Base-by-base conservation (phyloP, 1,140 invertebrate genomes). In the Portunus trituberculatus region DNA sequence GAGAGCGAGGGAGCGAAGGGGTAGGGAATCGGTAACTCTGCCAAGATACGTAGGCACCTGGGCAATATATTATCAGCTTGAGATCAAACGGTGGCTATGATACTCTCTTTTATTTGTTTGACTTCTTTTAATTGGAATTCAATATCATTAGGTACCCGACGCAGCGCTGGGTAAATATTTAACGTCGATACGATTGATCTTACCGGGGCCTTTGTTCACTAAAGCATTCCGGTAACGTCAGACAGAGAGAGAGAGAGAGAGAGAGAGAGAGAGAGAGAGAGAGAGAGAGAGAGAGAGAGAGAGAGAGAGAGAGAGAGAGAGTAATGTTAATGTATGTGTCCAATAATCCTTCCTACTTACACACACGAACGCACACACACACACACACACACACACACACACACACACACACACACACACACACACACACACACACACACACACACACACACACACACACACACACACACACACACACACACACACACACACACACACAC, bases 121-220 rank as follows among this genome's bases (percentile, higher is more conserved):
- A 86, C 45, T 82, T 93, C 82, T 93, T 93, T 93, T 93, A 93
- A 93, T 93, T 93, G 91, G 91, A 93, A 93, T 84, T 93, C 91
- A 93, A 93, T 93, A 93, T 93, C 91, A 93, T 93, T 93, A 86
- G 82, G 83, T 93, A 52, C 92, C 84, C 45, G 52, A 87, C 92
- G 31, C 83, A 45, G 25, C 92, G 83, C 92, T 93, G 91, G 82
- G 91, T 93, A 93, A 93, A 93, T 93, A 93, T 93, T 93, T 93
- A 93, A 93, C 76, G 83, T 93, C 91, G 67, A 93, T 93, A 86
- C 82, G 76, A 93, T 93, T 93, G 91, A 93, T 93, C 91, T 84
- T 93, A 25, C 25, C 76, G 76, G 67, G 29, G 76, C 91, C 91
- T 93, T 93, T 93, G 91, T 93, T 76, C 76, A 39, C 76, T 76